A percentile compares a stretch with the other conserved stretches of the same genome.
These are phyloP conservation scores for Clarias platycephalus DNA, from an alignment of 2,797 vertebrate species.

Conservation along the genomic window DNA sequence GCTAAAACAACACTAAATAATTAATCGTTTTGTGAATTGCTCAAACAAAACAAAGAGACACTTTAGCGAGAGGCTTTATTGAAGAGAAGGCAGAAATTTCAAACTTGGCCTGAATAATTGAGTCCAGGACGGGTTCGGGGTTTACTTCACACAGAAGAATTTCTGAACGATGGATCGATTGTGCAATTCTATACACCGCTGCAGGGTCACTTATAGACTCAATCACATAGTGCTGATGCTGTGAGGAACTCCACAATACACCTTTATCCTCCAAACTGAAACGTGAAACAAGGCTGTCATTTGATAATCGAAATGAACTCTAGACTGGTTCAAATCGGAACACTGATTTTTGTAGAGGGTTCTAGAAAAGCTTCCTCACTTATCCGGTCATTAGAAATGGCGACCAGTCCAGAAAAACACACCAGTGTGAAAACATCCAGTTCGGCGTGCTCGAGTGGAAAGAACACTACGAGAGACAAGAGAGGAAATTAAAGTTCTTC, in stretches of 20 bases:
- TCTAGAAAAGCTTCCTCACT: not conserved
- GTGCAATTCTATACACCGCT: not conserved
- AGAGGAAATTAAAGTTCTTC: not conserved
- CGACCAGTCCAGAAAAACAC: not conserved
- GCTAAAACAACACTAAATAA: not conserved
- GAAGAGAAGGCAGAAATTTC: not conserved
- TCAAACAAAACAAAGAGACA: not conserved
- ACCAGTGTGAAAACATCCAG: too few relatives aligned
- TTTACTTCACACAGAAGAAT: not conserved
- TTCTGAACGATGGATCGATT: not conserved
- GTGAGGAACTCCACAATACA: not conserved
- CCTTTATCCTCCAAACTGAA: not conserved
- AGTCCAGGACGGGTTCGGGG: not conserved
- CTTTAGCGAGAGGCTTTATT: not conserved
- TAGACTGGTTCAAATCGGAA: not conserved
- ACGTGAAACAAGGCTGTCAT: not conserved
- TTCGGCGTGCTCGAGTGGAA: not conserved
- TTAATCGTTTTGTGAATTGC: not conserved
- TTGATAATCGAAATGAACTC: not conserved
- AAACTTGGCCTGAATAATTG: not conserved
- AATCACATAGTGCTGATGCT: not conserved
- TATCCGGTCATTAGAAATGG: not conserved
- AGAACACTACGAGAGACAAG: too few relatives aligned
- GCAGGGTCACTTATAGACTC: not conserved
- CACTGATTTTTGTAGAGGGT: not conserved